Base-by-base conservation (phyloP, 1,140 invertebrate species). In the Phenacoccus solenopsis region DNA sequence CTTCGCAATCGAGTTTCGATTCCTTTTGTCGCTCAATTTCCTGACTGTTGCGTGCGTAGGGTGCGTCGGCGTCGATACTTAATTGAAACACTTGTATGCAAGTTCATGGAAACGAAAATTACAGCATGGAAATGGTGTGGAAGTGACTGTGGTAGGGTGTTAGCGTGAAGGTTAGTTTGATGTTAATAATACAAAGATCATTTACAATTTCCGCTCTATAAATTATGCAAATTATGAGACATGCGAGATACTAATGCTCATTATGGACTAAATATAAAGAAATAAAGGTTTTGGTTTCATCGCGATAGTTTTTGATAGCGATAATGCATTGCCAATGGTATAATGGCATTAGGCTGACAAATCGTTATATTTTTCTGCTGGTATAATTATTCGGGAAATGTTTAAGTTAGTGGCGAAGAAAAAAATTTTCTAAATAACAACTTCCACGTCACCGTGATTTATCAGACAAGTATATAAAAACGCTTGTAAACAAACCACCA, bases 21-120 rank as follows among this genome's bases (percentile, higher is more conserved):
- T 9, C 4, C 3, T n/a, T 49, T 49, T 49, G 20, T 49, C 38
- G 38, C 16, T 9, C 38, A 49, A 49, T 49, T 49, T 49, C 38
- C 38, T 49, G 38, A 49, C 38, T 49, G 38, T 49, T 49, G 38
- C 38, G 38, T 49, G 38, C 20, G 20, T 49, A 49, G 20, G 38
- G 38, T 10, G 38, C 38, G 13, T 4, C n/a, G n/a, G n/a, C n/a
- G n/a, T n/a, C n/a, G n/a, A n/a, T n/a, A n/a, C n/a, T 16, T 49
- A 49, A 49, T 49, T 49, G 38, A 49, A 49, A 49, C 38, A 49
- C 38, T 49, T 49, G 38, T 49, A 49, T 49, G 38, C 38, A 49
- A 49, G 38, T 49, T 49, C 38, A 49, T n/a, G 38, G 20, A 49
- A 49, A 49, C 20, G 13, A 32, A n/a, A n/a, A n/a, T n/a, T n/a